Evolutionary conservation across 2,113 vertebrate genomes (phyloP).

Genomic region (Anguilla japonica): DNA sequence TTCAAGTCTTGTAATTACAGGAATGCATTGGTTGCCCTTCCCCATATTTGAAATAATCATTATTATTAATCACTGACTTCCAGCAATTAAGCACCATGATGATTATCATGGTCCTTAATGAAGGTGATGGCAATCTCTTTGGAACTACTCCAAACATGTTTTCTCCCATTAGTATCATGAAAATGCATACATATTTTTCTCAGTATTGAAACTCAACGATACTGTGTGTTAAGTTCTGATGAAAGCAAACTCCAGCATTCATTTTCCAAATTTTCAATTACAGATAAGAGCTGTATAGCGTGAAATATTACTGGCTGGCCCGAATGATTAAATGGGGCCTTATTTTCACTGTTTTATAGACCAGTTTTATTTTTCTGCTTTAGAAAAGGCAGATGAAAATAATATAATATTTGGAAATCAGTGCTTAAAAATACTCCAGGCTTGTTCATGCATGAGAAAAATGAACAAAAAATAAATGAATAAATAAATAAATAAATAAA

Average conservation of each 20-base stretch:
- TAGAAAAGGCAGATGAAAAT: too few species aligned
- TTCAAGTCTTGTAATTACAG: background rate
- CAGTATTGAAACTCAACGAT: background rate
- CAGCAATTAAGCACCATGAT: too few species aligned
- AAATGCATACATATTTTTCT: background rate
- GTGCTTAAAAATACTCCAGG: too few species aligned
- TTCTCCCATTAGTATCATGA: background rate
- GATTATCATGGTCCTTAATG: too few species aligned
- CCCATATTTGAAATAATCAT: background rate
- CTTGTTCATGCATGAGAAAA: too few species aligned
- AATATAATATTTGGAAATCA: too few species aligned
- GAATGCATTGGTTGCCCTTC: background rate
- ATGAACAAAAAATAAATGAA: too few species aligned
- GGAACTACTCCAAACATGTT: background rate
- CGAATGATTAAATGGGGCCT: background rate
- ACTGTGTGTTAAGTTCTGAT: background rate
- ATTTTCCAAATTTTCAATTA: conserved; percentile 11
- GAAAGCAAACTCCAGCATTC: background rate
- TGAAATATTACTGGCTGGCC: background rate
- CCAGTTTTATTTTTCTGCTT: background rate
- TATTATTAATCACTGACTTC: too few species aligned
- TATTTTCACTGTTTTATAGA: background rate
- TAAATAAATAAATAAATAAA: too few species aligned
- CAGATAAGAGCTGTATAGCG: background rate
- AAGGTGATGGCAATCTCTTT: too few species aligned